Conservation (phyloP, 2,113 vertebrate species). For the Campylomormyrus tamandua region DNA sequence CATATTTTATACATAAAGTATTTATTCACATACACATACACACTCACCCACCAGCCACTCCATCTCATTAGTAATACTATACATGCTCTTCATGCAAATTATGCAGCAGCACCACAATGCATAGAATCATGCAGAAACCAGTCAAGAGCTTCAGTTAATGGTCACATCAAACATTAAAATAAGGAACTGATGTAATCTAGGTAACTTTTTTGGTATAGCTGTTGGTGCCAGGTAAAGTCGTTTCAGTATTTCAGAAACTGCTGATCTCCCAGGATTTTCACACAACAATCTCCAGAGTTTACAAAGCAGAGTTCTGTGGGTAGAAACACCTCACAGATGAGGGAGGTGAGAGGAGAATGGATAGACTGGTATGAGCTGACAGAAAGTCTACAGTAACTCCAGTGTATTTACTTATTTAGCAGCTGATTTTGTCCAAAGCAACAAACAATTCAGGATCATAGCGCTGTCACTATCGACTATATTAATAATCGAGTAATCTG, state of each 20-base stretch:
- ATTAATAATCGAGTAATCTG: too few species aligned
- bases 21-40: not conserved
- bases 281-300: not conserved
- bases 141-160: not conserved
- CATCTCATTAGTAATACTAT: not conserved
- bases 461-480: too few species aligned
- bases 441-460: not conserved
- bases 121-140: not conserved
- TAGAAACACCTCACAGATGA: not conserved
- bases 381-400: not conserved
- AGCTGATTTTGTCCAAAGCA: not conserved
- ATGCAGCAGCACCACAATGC: not conserved
- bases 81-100: not conserved
- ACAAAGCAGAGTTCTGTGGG: not conserved
- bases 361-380: not conserved
- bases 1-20: not conserved
- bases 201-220: not conserved
- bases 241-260: not conserved
- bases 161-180: not conserved
- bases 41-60: not conserved
- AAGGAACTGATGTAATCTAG: not conserved
- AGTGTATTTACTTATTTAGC: not conserved
- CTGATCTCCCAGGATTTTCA: not conserved
- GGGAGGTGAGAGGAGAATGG: not conserved
- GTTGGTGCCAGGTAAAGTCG: not conserved